These are phyloP conservation scores for Cynaeus angustus DNA, from an alignment of 2,888 invertebrate species.

Conservation along the genomic window DNA sequence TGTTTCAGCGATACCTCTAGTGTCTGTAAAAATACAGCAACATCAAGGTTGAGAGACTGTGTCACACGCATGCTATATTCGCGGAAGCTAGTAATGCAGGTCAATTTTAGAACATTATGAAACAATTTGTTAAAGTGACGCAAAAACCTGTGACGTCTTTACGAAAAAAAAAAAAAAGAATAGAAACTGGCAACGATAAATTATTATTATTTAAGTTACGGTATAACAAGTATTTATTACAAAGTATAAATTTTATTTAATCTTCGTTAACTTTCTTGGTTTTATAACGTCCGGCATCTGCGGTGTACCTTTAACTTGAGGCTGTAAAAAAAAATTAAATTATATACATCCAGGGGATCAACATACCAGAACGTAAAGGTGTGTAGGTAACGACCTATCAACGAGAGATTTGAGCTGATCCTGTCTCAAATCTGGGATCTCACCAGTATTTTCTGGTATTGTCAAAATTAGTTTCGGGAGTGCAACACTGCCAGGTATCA, in stretches of 20 bases:
- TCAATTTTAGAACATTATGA: slow-evolving; percentile 55
- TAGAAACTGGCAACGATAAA: slow-evolving; percentile 9
- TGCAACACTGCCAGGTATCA: slow-evolving; percentile 82
- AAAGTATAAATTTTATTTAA: slow-evolving; percentile 44
- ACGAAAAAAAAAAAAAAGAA: neutral
- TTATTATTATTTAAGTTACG: slow-evolving; percentile 19
- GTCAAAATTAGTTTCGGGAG: slow-evolving; percentile 78
- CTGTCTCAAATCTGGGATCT: slow-evolving; percentile 69
- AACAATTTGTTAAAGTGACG: slow-evolving; percentile 48
- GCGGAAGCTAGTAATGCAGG: slow-evolving; percentile 49
- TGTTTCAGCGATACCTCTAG: slow-evolving; percentile 5
- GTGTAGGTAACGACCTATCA: slow-evolving; percentile 77
- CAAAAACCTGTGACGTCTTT: slow-evolving; percentile 29
- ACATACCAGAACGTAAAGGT: slow-evolving; percentile 79
- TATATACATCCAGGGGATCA: neutral
- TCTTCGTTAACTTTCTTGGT: slow-evolving; percentile 43
- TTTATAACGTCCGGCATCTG: slow-evolving; percentile 48
- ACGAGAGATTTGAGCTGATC: slow-evolving; percentile 74
- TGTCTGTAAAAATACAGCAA: slow-evolving; percentile 54
- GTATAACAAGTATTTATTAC: slow-evolving; percentile 25
- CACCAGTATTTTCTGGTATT: slow-evolving; percentile 70
- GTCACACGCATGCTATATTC: slow-evolving; percentile 50
- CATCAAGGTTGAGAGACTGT: slow-evolving; percentile 48
- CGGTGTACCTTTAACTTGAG: slow-evolving; percentile 62
- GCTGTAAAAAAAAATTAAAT: slow-evolving; percentile 56